phyloP scores from a whole-genome alignment of 92 coral and sea anemone genomes.

The Palythoa grandiflora region DNA sequence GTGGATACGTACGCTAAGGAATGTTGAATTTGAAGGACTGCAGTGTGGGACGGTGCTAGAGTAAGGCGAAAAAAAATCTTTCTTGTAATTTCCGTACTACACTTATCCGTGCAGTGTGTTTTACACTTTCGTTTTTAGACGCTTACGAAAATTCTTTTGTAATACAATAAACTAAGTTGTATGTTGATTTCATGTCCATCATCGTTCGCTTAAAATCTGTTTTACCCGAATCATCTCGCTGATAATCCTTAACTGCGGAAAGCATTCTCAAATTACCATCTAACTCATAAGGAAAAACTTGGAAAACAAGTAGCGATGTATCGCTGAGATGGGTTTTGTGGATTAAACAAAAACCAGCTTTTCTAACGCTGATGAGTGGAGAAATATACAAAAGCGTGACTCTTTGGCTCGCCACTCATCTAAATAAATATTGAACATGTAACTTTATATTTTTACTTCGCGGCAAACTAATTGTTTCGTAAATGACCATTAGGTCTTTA shows the following conservation, averaged over 20 bases:
- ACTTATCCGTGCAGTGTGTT: not conserved
- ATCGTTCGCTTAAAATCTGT: conserved; percentile 18
- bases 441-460: conserved; percentile 39
- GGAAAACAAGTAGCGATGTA: not conserved
- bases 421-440: conserved; percentile 41
- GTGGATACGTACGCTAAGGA: not conserved
- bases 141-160: not conserved
- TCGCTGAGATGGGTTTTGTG: not conserved
- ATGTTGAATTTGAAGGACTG: conserved; percentile 8
- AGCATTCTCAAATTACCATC: conserved; percentile 4
- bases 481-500: conserved; percentile 38
- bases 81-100: not conserved
- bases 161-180: not conserved
- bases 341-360: not conserved
- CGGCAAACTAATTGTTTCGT: conserved; percentile 43
- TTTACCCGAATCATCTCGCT: conserved; percentile 2
- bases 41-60: not conserved
- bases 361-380: not conserved
- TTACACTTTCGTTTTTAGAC: not conserved
- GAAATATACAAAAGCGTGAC: conserved; percentile 30
- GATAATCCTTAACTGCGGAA: conserved; percentile 9
- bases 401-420: not conserved
- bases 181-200: conserved; percentile 30
- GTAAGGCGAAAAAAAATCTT: not conserved
- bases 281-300: not conserved